Base-by-base conservation (phyloP, 2,113 vertebrate genomes). In the Atrichornis clamosus region DNA sequence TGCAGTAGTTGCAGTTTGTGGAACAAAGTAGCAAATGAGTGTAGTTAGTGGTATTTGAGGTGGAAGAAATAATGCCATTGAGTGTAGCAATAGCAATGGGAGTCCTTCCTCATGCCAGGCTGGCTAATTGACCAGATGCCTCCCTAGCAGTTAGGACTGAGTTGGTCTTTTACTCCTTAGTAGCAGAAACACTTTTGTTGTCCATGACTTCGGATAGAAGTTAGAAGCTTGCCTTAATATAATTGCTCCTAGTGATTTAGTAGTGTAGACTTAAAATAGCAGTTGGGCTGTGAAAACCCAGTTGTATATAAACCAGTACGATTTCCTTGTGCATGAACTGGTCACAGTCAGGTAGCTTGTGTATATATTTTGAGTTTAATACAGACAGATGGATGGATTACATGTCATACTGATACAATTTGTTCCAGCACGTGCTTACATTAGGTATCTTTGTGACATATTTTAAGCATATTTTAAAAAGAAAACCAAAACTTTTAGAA, bases 61-160 rank as follows among this genome's bases (percentile, higher is more conserved):
- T 67, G 32, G 79, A 81, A 58, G 68, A 83, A 64, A 32, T 55
- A 44, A 55, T 52, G 30, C 23, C 15, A 19, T 20, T 12, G 68
- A 46, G 33, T 27, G 20, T 46, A 42, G 68, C 11, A 39, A 22
- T 11, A 65, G 41, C 52, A 76, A 68, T 68, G 53, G 0, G 16
- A 59, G 55, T 59, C 39, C 50, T 74, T 58, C 26, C n/a, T 68
- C 19, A 50, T 30, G 32, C 28, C 68, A 50, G 46, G 30, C 35
- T 30, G 27, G 69, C 28, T 55, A 37, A 22, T 13, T 1, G 4
- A 58, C 30, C 62, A 68, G 47, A 60, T 68, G 79, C 17, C 20
- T 67, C 11, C 4, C 1, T 20, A 37, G 23, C 1, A 1, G 30
- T n/a, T 0, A 1, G 42, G 58, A 72, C 26, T 9, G 17, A 72